Percentiles rank a stretch among this genome's conserved stretches.
Conservation (phyloP, 2,888 invertebrate species). For the Myopa testacea region DNA sequence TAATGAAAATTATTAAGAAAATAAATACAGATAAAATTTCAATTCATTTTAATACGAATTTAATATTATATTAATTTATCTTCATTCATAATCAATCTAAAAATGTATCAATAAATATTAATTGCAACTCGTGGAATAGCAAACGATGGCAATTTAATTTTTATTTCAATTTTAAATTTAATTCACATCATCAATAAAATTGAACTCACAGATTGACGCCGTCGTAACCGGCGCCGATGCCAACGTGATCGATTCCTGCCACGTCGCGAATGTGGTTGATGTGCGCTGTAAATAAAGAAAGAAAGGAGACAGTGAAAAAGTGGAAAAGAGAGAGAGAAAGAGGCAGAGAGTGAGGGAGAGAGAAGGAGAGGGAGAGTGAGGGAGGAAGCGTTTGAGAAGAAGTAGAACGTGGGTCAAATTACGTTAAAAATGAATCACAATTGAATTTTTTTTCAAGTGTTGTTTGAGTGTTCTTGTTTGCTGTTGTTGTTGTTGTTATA, state of each 20-base stretch:
- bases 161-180: too few species aligned
- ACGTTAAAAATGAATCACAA: not conserved
- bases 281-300: slow-evolving; percentile 74
- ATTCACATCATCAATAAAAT: not conserved
- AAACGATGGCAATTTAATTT: too few species aligned
- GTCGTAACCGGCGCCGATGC: slow-evolving; percentile 89
- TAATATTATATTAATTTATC: too few species aligned
- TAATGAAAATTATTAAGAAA: too few species aligned
- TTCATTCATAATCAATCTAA: too few species aligned
- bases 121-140: too few species aligned
- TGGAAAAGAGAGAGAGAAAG: not conserved
- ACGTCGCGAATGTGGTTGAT: slow-evolving; percentile 89
- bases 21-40: too few species aligned
- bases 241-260: slow-evolving; percentile 88
- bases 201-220: slow-evolving; percentile 89
- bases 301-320: not conserved
- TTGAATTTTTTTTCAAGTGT: slow-evolving; percentile 32
- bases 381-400: too few species aligned
- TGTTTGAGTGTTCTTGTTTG: not conserved
- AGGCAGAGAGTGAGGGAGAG: not conserved
- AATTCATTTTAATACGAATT: too few species aligned
- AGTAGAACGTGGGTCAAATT: too few species aligned
- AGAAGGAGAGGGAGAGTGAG: not conserved
- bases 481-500: not conserved
- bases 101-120: too few species aligned